A percentile compares a stretch with the other conserved stretches of the same genome.
Conservation (phyloP, 2,888 invertebrate species). For the Caenorhabditis wallacei region DNA sequence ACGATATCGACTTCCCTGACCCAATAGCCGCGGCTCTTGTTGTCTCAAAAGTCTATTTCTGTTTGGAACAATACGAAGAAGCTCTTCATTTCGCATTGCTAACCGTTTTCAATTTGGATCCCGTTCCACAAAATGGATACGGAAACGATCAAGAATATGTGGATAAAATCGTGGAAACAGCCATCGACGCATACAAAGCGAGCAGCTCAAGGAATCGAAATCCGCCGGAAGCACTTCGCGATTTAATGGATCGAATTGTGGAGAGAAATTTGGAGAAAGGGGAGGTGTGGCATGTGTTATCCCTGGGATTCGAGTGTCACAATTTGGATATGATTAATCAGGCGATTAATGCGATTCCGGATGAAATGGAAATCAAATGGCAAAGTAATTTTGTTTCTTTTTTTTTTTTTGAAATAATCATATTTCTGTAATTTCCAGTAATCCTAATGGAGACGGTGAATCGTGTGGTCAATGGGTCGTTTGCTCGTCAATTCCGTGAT, state of each 20-base stretch:
- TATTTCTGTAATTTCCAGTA: too few relatives aligned
- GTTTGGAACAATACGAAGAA: constrained; percentile 58
- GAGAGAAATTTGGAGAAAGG: constrained; percentile 49
- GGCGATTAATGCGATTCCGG: constrained; percentile 88
- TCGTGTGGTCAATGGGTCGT: constrained; percentile 96
- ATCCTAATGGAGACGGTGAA: constrained; percentile 98
- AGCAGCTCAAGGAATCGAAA: constrained; percentile 2
- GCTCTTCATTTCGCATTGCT: constrained; percentile 51
- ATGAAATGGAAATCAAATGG: constrained; percentile 85
- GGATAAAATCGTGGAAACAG: constrained; percentile 58
- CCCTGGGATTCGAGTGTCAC: constrained; percentile 95
- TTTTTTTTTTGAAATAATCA: too few relatives aligned
- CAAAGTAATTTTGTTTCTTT: constrained; percentile 83
- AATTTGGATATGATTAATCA: constrained; percentile 97
- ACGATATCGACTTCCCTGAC: constrained; percentile 43
- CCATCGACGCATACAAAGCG: constrained; percentile 51
- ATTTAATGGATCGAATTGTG: constrained; percentile 54
- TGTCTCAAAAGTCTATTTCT: constrained; percentile 59
- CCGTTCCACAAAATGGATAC: constrained; percentile 18
- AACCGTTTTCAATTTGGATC: constrained; percentile 16
- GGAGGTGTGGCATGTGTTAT: constrained; percentile 87
- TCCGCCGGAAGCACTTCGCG: constrained; percentile 1
- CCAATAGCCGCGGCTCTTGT: constrained; percentile 39
- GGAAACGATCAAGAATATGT: constrained; percentile 60
- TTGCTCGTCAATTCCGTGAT: constrained; percentile 92